These are phyloP conservation scores for Cephus sareptanus DNA, from an alignment of 2,888 invertebrate species.

Conservation along the genomic window DNA sequence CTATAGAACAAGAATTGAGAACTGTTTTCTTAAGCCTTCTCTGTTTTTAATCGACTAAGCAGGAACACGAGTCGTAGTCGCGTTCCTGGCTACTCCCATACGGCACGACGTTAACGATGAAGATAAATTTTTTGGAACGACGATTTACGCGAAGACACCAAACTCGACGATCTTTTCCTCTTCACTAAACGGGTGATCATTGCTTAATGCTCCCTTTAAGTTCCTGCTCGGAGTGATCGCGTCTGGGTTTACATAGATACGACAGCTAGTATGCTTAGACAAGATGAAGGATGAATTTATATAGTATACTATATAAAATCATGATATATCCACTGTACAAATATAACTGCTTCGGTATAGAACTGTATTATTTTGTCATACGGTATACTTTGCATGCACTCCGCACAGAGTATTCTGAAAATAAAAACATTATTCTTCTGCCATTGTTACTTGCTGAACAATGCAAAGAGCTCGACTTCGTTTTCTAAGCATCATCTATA, in stretches of 20 bases:
- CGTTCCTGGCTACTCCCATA: neutral
- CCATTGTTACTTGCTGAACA: neutral
- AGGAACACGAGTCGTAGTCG: neutral
- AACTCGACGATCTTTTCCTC: neutral
- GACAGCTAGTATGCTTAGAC: neutral
- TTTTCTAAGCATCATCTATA: neutral
- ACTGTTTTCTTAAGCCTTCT: neutral
- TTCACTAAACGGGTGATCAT: neutral
- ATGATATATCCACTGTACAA: neutral
- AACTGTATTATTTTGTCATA: neutral
- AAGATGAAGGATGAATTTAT: neutral
- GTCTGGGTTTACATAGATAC: neutral
- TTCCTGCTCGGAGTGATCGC: neutral
- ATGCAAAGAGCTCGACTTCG: neutral
- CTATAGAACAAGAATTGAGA: neutral
- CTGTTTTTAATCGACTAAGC: neutral
- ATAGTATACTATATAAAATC: neutral
- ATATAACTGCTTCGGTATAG: neutral
- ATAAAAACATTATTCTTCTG: neutral
- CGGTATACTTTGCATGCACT: neutral
- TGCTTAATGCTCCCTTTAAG: neutral
- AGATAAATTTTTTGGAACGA: neutral
- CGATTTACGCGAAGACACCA: neutral
- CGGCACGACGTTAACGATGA: neutral
- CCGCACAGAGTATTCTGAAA: neutral